A percentile compares a stretch with the other conserved stretches of the same genome.
phyloP scores from a whole-genome alignment of 2,113 vertebrate genomes.

The Myxocyprinus asiaticus region DNA sequence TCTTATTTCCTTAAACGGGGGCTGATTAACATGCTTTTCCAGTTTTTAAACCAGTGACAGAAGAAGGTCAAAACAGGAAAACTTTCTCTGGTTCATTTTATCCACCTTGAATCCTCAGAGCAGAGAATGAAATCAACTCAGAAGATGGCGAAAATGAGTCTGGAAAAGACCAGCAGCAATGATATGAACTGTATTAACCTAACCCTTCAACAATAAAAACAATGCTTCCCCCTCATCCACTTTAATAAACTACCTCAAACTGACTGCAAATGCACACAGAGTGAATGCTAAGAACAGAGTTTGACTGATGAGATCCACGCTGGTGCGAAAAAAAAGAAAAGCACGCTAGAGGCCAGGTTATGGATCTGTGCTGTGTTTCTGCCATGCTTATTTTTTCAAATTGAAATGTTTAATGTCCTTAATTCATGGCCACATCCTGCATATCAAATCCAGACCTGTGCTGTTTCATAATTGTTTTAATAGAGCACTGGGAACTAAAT shows the following conservation, averaged over 20 bases:
- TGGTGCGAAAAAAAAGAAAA: no score
- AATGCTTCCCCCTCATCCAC: conserved; percentile 30
- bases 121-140: conserved; percentile 36
- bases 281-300: background rate
- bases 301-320: background rate
- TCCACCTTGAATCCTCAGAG: background rate
- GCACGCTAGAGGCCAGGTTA: no score
- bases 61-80: no score
- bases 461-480: conserved; percentile 63
- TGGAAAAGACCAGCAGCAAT: conserved; percentile 49
- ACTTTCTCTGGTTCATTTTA: conserved; percentile 17
- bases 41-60: no score
- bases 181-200: conserved; percentile 54
- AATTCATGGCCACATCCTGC: conserved; percentile 58
- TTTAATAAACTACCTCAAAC: conserved; percentile 48
- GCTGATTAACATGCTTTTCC: no score
- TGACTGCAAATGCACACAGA: conserved; percentile 20
- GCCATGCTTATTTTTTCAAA: conserved; percentile 55
- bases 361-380: conserved; percentile 50
- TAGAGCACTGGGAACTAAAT: conserved; percentile 55
- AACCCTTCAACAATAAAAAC: conserved; percentile 52
- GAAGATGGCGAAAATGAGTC: conserved; percentile 40
- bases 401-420: conserved; percentile 52
- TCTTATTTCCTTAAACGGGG: background rate
- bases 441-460: conserved; percentile 53